Conservation (phyloP, 2,113 vertebrate species). For the Nibea albiflora region DNA sequence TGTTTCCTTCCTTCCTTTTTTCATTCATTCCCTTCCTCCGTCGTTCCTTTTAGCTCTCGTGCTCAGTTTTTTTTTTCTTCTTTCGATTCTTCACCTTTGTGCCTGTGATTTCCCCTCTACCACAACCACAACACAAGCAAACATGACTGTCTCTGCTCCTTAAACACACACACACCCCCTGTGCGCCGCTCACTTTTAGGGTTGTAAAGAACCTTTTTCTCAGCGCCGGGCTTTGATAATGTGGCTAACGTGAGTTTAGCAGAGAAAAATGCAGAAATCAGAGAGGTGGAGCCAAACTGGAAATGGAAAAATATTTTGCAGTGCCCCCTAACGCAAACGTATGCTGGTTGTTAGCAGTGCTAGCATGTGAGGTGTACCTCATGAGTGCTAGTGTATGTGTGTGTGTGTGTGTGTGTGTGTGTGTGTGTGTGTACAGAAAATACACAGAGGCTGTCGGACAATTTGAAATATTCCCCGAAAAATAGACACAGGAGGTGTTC, state of each 20-base stretch:
- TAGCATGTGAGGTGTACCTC: not conserved
- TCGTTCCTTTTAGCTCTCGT: not conserved
- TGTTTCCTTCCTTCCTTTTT: slow-evolving; percentile 61
- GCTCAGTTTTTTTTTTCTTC: not conserved
- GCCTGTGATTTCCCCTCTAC: slow-evolving; percentile 3
- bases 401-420: too few species aligned
- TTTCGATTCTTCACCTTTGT: slow-evolving; percentile 13
- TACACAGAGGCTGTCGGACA: not conserved
- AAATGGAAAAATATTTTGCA: not conserved
- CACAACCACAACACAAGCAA: slow-evolving; percentile 12
- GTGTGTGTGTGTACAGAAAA: not conserved
- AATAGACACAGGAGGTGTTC: slow-evolving; percentile 23
- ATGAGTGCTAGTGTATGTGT: not conserved
- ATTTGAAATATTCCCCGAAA: slow-evolving; percentile 1
- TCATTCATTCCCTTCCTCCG: slow-evolving; percentile 17
- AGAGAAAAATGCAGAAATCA: slow-evolving; percentile 21
- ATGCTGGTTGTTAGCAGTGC: slow-evolving; percentile 9
- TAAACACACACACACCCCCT: slow-evolving; percentile 8
- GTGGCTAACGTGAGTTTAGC: slow-evolving; percentile 58
- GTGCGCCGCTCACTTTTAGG: slow-evolving; percentile 29
- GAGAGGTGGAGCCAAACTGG: slow-evolving; percentile 29
- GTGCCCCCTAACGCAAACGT: not conserved
- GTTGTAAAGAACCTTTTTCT: slow-evolving; percentile 49
- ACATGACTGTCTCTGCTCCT: slow-evolving; percentile 8
- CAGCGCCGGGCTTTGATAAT: slow-evolving; percentile 67